Conservation (phyloP, 2,797 vertebrate species). For the Pagetopsis macropterus region DNA sequence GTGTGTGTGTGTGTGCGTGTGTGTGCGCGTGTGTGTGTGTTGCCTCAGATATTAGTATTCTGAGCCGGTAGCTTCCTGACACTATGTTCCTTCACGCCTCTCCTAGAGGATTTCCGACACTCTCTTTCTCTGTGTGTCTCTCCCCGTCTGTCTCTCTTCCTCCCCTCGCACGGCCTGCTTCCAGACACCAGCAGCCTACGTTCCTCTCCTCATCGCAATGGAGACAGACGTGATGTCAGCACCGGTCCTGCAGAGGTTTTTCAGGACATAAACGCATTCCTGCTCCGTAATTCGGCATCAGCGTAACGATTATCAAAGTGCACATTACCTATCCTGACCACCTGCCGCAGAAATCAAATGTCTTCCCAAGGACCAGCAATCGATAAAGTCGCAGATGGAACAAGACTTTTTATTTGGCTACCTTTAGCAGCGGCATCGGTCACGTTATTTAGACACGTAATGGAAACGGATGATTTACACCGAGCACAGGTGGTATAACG, state of each 20-base stretch:
- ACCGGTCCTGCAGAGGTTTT: conserved; percentile 63
- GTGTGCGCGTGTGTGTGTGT: background rate
- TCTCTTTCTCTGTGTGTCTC: conserved; percentile 62
- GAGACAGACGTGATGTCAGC: conserved; percentile 87
- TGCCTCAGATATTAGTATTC: conserved; percentile 78
- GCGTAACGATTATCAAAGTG: conserved; percentile 59
- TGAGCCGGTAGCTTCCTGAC: conserved; percentile 78
- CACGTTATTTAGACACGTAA: conserved; percentile 49
- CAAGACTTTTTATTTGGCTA: conserved; percentile 50
- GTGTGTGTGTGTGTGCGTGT: background rate
- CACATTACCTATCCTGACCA: conserved; percentile 46
- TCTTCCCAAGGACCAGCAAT: conserved; percentile 39
- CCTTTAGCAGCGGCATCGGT: conserved; percentile 27
- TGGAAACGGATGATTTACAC: conserved; percentile 43
- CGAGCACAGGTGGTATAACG: conserved; percentile 48
- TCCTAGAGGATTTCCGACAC: conserved; percentile 77
- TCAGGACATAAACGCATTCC: conserved; percentile 55
- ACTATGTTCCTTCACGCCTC: conserved; percentile 76
- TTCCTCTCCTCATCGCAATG: conserved; percentile 79
- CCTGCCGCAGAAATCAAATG: conserved; percentile 43
- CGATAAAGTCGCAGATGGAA: conserved; percentile 55
- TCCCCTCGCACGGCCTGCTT: conserved; percentile 54
- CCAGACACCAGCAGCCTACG: conserved; percentile 76
- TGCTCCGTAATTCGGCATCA: conserved; percentile 40
- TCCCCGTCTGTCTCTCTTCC: conserved; percentile 59